phyloP scores from a whole-genome alignment of 2,888 invertebrate genomes.

The Mystacides longicornis region DNA sequence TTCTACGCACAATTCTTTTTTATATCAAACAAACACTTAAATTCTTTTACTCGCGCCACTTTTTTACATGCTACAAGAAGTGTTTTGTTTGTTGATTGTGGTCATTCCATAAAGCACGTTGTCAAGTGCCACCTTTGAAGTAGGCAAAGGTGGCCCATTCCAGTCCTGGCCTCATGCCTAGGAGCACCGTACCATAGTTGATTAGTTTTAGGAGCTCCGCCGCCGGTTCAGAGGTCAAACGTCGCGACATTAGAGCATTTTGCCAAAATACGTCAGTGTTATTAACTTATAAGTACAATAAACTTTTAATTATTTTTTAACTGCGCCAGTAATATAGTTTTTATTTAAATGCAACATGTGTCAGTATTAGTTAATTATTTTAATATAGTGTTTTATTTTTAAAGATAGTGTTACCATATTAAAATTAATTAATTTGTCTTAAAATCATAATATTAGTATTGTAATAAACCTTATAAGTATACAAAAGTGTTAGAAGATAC shows the following conservation, averaged over 20 bases:
- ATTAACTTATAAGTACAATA: no score
- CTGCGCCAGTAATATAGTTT: no score
- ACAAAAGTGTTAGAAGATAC: no score
- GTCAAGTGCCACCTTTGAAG: constrained; percentile 23
- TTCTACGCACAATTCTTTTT: not conserved
- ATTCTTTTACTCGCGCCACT: not conserved
- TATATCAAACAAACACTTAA: no score
- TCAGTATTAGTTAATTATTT: constrained; percentile 1
- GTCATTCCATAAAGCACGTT: constrained; percentile 16
- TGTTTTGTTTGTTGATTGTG: constrained; percentile 1
- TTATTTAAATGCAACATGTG: not conserved
- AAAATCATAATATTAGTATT: no score
- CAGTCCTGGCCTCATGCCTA: constrained; percentile 20
- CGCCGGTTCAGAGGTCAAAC: constrained; percentile 19
- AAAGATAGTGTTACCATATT: no score
- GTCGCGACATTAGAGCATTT: constrained; percentile 11
- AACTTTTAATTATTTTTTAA: no score
- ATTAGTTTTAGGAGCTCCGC: constrained; percentile 9
- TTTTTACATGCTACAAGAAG: not conserved
- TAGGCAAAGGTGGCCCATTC: constrained; percentile 23
- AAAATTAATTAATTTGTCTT: no score
- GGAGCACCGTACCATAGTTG: constrained; percentile 18
- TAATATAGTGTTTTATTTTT: not conserved
- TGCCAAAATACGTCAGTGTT: no score
- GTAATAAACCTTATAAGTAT: no score